Evolutionary conservation across 2,888 invertebrate genomes (phyloP).

Genomic region (Himalopsyche japonica): DNA sequence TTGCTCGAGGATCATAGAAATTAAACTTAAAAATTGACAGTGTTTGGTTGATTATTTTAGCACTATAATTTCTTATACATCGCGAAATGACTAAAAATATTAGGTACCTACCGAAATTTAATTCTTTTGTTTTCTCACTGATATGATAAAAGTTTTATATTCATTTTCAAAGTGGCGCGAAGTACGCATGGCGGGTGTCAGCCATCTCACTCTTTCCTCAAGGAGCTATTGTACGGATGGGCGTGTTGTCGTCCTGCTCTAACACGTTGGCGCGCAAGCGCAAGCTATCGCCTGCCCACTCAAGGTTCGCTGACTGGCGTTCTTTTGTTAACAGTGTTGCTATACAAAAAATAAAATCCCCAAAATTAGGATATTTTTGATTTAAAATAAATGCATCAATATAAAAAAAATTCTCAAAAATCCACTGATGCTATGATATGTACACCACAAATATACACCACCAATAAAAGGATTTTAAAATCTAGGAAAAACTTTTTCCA

Average conservation of each 20-base stretch:
- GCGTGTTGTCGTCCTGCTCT: slow-evolving; percentile 42
- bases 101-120: too few relatives aligned
- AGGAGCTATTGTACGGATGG: neutral
- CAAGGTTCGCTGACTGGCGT: slow-evolving; percentile 66
- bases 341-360: slow-evolving; percentile 45
- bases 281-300: slow-evolving; percentile 66
- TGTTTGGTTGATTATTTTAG: too few relatives aligned
- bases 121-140: neutral
- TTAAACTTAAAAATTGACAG: too few relatives aligned
- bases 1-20: too few relatives aligned
- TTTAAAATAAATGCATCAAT: neutral
- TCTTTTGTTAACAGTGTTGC: slow-evolving; percentile 63
- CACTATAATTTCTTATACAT: too few relatives aligned
- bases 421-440: too few relatives aligned
- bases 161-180: neutral
- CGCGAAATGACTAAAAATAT: too few relatives aligned
- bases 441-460: too few relatives aligned
- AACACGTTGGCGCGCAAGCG: slow-evolving; percentile 65
- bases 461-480: too few relatives aligned
- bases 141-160: neutral
- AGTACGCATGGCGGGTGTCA: slow-evolving; percentile 4
- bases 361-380: neutral
- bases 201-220: slow-evolving; percentile 21
- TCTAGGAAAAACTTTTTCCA: too few relatives aligned
- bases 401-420: too few relatives aligned